Evolutionary conservation across 2,113 vertebrate genomes (phyloP).

Genomic region (Azemiops feae): DNA sequence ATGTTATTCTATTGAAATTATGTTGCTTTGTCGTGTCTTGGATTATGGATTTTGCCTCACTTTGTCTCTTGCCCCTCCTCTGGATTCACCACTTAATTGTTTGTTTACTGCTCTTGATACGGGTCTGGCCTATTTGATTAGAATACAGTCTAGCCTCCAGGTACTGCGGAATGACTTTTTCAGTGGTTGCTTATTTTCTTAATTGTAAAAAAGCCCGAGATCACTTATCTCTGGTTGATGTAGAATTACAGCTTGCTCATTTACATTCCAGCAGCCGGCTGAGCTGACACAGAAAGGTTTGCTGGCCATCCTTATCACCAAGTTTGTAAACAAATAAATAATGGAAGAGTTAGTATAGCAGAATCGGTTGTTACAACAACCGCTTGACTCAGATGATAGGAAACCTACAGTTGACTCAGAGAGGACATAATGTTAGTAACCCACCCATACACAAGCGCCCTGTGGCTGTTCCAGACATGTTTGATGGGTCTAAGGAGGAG

Average conservation of each 20-base stretch:
- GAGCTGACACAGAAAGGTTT: neutral
- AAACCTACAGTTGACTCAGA: neutral
- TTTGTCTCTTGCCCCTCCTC: neutral
- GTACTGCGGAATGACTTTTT: neutral
- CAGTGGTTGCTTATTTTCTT: neutral
- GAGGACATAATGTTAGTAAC: neutral
- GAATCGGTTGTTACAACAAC: neutral
- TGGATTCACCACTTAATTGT: neutral
- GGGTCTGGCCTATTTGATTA: neutral
- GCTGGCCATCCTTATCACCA: neutral
- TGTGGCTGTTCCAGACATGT: neutral
- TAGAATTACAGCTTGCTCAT: neutral
- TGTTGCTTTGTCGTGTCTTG: neutral
- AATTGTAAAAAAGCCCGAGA: neutral
- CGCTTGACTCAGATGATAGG: neutral
- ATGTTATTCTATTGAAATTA: neutral
- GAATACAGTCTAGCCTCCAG: neutral
- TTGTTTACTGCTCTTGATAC: neutral
- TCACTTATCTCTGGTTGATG: neutral
- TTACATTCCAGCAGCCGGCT: neutral
- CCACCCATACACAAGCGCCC: neutral
- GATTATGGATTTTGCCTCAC: neutral
- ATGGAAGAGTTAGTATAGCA: neutral
- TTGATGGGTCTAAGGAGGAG: neutral
- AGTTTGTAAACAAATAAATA: neutral